These are phyloP conservation scores for Xyrauchen texanus DNA, from an alignment of 2,113 vertebrate species.

Conservation along the genomic window DNA sequence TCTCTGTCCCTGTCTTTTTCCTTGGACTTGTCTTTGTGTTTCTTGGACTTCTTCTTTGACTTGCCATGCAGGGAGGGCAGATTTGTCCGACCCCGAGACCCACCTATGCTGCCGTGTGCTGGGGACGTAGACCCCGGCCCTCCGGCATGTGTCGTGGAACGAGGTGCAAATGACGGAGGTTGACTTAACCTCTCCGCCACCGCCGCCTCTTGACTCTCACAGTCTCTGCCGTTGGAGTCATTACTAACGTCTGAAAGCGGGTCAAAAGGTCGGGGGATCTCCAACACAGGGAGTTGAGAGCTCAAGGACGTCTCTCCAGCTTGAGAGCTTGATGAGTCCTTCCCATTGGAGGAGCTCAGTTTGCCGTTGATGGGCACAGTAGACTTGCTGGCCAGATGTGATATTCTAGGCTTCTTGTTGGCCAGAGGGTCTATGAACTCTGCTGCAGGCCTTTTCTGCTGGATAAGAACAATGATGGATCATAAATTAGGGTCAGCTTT, in stretches of 20 bases:
- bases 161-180: slow-evolving; percentile 60
- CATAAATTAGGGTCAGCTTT: background rate
- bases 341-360: slow-evolving; percentile 76
- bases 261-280: slow-evolving; percentile 81
- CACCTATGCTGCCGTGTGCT: slow-evolving; percentile 53
- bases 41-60: slow-evolving; percentile 91
- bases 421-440: slow-evolving; percentile 90
- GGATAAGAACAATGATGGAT: background rate
- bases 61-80: slow-evolving; percentile 73
- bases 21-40: slow-evolving; percentile 87
- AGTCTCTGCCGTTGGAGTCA: slow-evolving; percentile 84
- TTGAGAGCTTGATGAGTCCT: slow-evolving; percentile 68
- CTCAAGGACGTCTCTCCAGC: slow-evolving; percentile 60
- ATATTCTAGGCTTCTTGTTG: slow-evolving; percentile 93
- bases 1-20: slow-evolving; percentile 69
- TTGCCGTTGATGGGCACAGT: slow-evolving; percentile 84
- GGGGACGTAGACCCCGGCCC: slow-evolving; percentile 48
- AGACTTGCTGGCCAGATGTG: slow-evolving; percentile 82
- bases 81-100: slow-evolving; percentile 59
- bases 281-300: slow-evolving; percentile 73
- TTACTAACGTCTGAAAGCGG: slow-evolving; percentile 89
- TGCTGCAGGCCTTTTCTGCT: slow-evolving; percentile 84
- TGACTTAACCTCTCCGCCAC: slow-evolving; percentile 73
- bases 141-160: slow-evolving; percentile 19
- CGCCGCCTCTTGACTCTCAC: slow-evolving; percentile 74